Base-by-base conservation (phyloP, 2,888 invertebrate genomes). In the Dynastes grantii region DNA sequence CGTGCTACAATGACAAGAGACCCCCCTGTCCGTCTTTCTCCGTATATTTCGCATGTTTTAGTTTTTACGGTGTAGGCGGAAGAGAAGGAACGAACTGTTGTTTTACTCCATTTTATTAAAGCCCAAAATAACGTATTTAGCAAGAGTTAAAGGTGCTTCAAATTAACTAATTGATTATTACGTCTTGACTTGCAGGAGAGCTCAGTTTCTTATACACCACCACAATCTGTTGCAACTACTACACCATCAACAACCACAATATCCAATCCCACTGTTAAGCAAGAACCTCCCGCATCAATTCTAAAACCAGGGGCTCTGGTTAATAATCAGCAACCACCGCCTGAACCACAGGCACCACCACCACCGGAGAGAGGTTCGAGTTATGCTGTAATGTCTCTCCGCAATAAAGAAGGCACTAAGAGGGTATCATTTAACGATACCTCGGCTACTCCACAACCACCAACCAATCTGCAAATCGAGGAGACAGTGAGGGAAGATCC, bases 291-390 rank as follows among this genome's bases (percentile, higher is more conserved):
- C 3, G 82, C 87, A n/a, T 88, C 88, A 1, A 88, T 88, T 77
- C 83, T 88, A 67, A 88, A 88, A 83, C 87, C 90, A 40, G 90
- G 90, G 55, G 87, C 89, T 82, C 87, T 88, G 51, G 88, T 89
- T 80, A 85, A 76, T 49, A 78, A 68, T 32, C 78, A 76, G 49
- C 61, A 61, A 63, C 71, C 84, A 45, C 82, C 83, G 45, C 89
- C 89, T 75, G 88, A 82, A 64, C 82, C 81, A 77, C 78, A 81
- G 9, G 84, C 94, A 75, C 94, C 96, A 0, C 92, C 94, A 64
- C 96, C 97, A 29, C 97, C 97, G 2, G 96, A 96, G 88, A 92
- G 97, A 81, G 96, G 96, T 78, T 96, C 96, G 37, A 97, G 97
- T 61, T 97, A 96, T 88, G 93, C 95, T 2, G 93, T 95, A 40